Percentiles rank a stretch among this genome's conserved stretches.
phyloP scores from a whole-genome alignment of 2,888 invertebrate genomes.

The Adelognathus sp. region DNA sequence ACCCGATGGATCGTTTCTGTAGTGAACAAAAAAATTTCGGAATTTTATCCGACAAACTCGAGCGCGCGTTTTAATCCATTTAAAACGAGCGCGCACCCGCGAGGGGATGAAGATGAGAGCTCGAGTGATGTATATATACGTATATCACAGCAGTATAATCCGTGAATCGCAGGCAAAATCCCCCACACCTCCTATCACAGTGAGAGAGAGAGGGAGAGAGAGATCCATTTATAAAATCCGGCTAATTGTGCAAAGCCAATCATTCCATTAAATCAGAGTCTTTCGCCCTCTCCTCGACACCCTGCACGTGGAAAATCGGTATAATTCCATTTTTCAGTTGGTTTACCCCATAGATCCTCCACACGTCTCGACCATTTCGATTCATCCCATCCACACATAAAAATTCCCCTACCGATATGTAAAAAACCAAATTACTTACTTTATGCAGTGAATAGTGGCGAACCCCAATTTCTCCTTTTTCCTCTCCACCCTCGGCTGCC shows the following conservation, averaged over 20 bases:
- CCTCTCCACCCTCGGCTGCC: neutral
- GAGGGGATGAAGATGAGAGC: conserved; percentile 52
- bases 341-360: neutral
- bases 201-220: too few relatives aligned
- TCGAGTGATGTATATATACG: conserved; percentile 36
- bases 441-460: neutral
- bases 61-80: conserved; percentile 56
- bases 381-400: neutral
- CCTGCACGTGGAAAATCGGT: conserved; percentile 13
- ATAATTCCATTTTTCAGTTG: conserved; percentile 37
- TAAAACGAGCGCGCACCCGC: conserved; percentile 42
- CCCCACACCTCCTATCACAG: conserved; percentile 33
- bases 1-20: neutral
- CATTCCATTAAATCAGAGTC: conserved; percentile 58
- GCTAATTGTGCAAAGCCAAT: conserved; percentile 75
- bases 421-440: conserved; percentile 24
- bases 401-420: neutral
- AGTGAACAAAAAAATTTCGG: neutral
- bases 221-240: conserved; percentile 73
- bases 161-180: conserved; percentile 41
- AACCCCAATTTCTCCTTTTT: conserved; percentile 15
- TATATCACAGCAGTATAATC: conserved; percentile 31
- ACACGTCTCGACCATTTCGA: neutral
- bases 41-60: conserved; percentile 12
- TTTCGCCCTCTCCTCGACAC: conserved; percentile 21